These are phyloP conservation scores for Synanthedon tipuliformis DNA, from an alignment of 2,888 invertebrate species.

Conservation along the genomic window DNA sequence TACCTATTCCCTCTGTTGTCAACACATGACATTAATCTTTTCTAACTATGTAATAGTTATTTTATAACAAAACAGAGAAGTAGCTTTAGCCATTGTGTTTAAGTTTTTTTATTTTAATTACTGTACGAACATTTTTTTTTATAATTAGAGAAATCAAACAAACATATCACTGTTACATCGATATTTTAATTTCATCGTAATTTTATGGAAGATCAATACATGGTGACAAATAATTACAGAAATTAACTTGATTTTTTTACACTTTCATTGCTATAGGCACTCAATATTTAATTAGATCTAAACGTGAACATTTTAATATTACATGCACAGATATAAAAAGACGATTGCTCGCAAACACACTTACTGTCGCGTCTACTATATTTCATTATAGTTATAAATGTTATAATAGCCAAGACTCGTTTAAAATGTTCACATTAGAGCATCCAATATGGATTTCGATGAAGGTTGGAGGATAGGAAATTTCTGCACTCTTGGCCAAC, in stretches of 20 bases:
- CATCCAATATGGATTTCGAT: conserved; percentile 22
- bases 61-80: too few species aligned
- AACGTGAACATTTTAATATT: conserved; percentile 65
- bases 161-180: conserved; percentile 62
- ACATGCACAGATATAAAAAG: conserved; percentile 63
- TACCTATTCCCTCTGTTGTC: too few species aligned
- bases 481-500: too few species aligned
- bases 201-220: conserved; percentile 72
- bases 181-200: conserved; percentile 71
- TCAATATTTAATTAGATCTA: conserved; percentile 64
- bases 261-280: conserved; percentile 69
- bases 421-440: conserved; percentile 65
- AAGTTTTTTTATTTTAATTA: not conserved
- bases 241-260: conserved; percentile 65
- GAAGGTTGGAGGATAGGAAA: too few species aligned
- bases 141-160: conserved; percentile 39
- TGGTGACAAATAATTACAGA: conserved; percentile 67
- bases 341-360: conserved; percentile 53
- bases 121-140: not conserved
- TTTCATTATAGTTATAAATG: conserved; percentile 15
- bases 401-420: conserved; percentile 56
- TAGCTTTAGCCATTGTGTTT: not conserved
- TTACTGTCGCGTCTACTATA: conserved; percentile 44
- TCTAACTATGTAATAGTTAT: too few species aligned
- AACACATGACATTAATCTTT: too few species aligned